Evolutionary conservation across 2,888 invertebrate species (phyloP), one percentile per base, ranked within the genome.

Genomic region (Tachina fera): DNA sequence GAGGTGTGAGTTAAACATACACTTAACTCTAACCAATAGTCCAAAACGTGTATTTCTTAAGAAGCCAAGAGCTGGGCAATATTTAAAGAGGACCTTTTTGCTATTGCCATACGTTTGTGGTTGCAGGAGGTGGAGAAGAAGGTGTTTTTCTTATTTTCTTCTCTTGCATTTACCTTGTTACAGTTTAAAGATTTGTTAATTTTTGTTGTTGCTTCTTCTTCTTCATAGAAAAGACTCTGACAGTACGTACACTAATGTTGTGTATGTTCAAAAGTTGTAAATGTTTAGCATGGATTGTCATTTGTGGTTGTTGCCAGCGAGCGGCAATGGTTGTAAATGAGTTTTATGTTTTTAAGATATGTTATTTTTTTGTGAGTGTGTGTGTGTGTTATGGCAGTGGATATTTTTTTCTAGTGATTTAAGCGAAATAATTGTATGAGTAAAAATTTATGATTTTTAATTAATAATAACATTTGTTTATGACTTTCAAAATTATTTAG

Each of bases 1-100:
- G 85, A 85, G 85, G 85, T 85, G 85, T 85, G 85, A 85, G 85
- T 63, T 77, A 74, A 82, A 82, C 85, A 85, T 78, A 76, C 81
- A 74, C 77, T 78, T 81, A 85, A 74, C 72, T 70, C 72, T 77
- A 31, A 31, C 22, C 51, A 61, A 75, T 53, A 75, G 63, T 68
- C 41, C n/a, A 43, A 61, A 68, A 61, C 61, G 63, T 16, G 71
- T 72, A 77, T 83, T 83, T 83, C 72, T 72, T 67, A 67, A 61
- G 60, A 83, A 83, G 45, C 43, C 39, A 9, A 60, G 16, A 72
- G 61, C 31, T 72, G 22, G 61, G 49, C 39, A 51, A 74, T 43
- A 56, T 49, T 61, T 71, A 41, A 51, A 51, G 70, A 53, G 65
- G 63, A 78, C 51, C 71, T 43, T 31, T 31, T 60, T 47, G 47